These are phyloP conservation scores for Harpagoxenus sublaevis DNA, from an alignment of 2,888 invertebrate genomes.

Conservation along the genomic window DNA sequence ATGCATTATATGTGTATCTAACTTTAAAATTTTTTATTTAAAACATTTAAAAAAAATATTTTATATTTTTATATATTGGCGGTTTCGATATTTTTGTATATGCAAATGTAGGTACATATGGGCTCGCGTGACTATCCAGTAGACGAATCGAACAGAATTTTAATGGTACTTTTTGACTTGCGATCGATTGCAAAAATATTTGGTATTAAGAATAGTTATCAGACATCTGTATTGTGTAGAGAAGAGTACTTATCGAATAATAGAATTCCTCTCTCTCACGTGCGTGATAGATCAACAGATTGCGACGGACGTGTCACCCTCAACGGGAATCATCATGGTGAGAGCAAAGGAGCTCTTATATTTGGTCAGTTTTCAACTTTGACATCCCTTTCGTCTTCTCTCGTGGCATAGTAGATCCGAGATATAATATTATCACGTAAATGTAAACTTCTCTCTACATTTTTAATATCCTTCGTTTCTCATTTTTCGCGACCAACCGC, in stretches of 20 bases:
- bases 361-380: conserved; percentile 25
- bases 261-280: not conserved
- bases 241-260: not conserved
- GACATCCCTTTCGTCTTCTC: not conserved
- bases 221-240: not conserved
- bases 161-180: not conserved
- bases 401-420: conserved; percentile 38
- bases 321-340: conserved; percentile 16
- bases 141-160: not conserved
- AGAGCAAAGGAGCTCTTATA: conserved; percentile 12
- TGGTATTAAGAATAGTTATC: not conserved
- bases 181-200: not conserved
- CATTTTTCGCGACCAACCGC: not conserved
- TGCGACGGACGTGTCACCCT: not conserved
- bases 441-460: conserved; percentile 15
- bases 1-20: not conserved
- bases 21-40: not conserved
- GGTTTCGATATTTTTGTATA: not conserved
- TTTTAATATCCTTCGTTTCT: not conserved
- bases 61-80: not conserved
- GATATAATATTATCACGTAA: conserved; percentile 53
- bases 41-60: not conserved
- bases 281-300: not conserved
- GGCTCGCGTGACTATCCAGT: not conserved
- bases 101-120: not conserved